Evolutionary conservation across 2,113 vertebrate species (phyloP), one percentile per base, ranked within the genome.

Genomic region (Gymnogyps californianus): DNA sequence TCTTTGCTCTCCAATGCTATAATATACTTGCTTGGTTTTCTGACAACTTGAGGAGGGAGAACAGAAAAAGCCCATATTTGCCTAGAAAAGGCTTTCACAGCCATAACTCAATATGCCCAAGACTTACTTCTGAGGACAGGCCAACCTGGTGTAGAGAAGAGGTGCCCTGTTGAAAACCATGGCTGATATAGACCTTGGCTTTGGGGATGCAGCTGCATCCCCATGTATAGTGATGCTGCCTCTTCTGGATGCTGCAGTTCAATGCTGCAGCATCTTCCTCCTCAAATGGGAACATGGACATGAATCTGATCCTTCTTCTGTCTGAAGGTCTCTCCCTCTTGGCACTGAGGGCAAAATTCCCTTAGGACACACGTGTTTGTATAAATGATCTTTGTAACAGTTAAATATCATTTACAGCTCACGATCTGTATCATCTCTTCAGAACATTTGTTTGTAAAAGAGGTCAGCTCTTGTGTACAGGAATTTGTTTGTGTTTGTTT

Each of bases 21-120:
- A 62, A 61, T 4, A 47, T 4, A 67, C 7, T 16, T 42, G 19
- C 6, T 54, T 36, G 5, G 26, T 32, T 79, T 75, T 25, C 51
- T 18, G 40, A 34, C 8, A 29, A 4, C 5, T 76, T 6, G 2
- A 80, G 20, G 52, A 93, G 4, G 36, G 6, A n/a, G n/a, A 51
- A 61, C 71, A 65, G 19, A 36, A 6, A 77, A 59, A 64, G 9
- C 4, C 20, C 0, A 0, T 16, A 4, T 83, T 71, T 80, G 7
- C 9, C 17, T n/a, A 28, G 26, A 21, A 83, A 76, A 83, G 40
- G 2, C 7, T 66, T 76, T 7, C 19, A 52, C 6, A 46, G 7
- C 2, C 11, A 15, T 79, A 44, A 40, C 4, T 61, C 25, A 16
- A 10, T 24, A 70, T 24, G 10, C 3, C 8, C 17, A 62, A 38